phyloP scores from a whole-genome alignment of 2,113 vertebrate genomes.

The Coracopsis vasa region DNA sequence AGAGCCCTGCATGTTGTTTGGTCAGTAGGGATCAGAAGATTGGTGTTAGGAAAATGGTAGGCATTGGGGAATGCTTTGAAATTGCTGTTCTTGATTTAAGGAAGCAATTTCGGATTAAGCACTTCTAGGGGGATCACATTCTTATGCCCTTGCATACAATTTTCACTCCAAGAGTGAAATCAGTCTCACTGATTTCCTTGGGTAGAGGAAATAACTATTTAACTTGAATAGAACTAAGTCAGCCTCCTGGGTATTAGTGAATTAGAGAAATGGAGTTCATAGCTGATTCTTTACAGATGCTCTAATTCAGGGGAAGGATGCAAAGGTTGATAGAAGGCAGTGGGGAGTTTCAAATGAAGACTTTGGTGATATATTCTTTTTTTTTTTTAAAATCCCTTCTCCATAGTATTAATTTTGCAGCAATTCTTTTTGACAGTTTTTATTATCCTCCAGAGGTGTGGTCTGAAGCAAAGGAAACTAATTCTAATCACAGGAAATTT shows the following conservation, averaged over 20 bases:
- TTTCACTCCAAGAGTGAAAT: conserved; percentile 8
- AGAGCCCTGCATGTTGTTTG: background rate
- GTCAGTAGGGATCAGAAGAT: background rate
- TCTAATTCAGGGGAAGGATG: conserved; percentile 3
- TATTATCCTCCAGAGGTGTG: conserved; percentile 3
- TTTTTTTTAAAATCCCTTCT: background rate
- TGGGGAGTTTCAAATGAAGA: conserved; percentile 1
- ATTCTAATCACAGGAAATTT: conserved; percentile 36
- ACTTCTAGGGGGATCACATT: background rate
- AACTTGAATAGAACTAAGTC: background rate
- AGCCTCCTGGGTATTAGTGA: background rate
- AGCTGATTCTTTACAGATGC: background rate
- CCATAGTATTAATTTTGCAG: conserved; percentile 10
- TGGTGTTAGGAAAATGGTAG: background rate
- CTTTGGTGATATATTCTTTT: background rate
- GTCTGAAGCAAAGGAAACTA: background rate
- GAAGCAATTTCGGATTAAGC: background rate
- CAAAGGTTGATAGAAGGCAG: conserved; percentile 10
- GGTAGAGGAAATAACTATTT: conserved; percentile 13
- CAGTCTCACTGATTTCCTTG: background rate
- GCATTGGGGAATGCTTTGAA: background rate
- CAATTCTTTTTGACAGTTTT: conserved; percentile 9
- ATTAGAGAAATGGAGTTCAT: background rate
- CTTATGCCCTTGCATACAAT: background rate
- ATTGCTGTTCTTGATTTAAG: background rate